A percentile compares a stretch with the other conserved stretches of the same genome.
These are phyloP conservation scores for Brachionus asplanchnoidis DNA, from an alignment of 1,140 invertebrate species.

Conservation along the genomic window DNA sequence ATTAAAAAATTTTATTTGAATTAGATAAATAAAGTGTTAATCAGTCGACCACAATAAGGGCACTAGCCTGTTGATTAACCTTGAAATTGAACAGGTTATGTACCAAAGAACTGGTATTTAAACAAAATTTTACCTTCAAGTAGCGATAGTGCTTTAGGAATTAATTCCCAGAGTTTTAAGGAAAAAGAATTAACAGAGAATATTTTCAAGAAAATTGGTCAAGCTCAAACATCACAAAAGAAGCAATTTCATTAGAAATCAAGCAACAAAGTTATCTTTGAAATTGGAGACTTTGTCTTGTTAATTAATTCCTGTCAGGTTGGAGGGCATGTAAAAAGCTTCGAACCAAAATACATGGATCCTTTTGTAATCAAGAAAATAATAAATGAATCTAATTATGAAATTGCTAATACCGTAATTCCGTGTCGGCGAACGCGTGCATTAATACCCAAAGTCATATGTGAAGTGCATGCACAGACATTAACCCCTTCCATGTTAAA, in stretches of 20 bases:
- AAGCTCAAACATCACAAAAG: not conserved
- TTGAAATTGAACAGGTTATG: too few relatives aligned
- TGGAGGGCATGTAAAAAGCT: not conserved
- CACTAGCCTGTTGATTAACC: too few relatives aligned
- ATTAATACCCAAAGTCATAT: too few relatives aligned
- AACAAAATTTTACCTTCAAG: not conserved
- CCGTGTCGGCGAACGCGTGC: too few relatives aligned
- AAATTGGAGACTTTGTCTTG: not conserved
- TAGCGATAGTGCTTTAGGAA: not conserved
- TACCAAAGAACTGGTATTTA: too few relatives aligned
- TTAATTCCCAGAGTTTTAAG: not conserved
- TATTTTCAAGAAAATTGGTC: not conserved
- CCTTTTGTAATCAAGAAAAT: not conserved
- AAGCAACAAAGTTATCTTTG: not conserved
- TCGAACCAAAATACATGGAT: not conserved
- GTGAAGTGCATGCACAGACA: too few relatives aligned
- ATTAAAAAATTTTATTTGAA: too few relatives aligned
- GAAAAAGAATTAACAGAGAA: not conserved
- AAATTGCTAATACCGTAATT: too few relatives aligned
- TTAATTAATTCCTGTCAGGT: not conserved
- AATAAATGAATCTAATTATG: not conserved
- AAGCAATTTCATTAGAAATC: not conserved
- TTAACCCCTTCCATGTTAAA: too few relatives aligned
- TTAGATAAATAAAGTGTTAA: too few relatives aligned
- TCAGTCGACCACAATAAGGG: too few relatives aligned